phyloP scores from a whole-genome alignment of 2,888 invertebrate species.

The Halocaridina rubra region DNA sequence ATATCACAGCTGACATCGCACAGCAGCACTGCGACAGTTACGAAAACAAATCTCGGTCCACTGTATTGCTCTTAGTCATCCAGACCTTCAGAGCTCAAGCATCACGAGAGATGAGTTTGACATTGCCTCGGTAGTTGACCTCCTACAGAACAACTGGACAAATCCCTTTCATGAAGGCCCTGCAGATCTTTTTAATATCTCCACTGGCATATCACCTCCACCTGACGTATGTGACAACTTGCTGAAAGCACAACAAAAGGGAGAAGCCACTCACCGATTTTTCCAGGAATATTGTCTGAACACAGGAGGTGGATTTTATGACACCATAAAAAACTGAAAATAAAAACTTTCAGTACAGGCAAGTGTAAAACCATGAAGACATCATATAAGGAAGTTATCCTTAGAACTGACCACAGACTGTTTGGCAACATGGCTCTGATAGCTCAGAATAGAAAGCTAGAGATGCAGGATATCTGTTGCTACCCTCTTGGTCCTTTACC shows the following conservation, averaged over 20 bases:
- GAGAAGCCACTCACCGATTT: slow-evolving; percentile 13
- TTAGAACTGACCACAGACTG: not conserved
- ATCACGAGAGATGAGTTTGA: not conserved
- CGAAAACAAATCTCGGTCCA: not conserved
- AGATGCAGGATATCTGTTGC: not conserved
- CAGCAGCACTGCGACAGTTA: not conserved
- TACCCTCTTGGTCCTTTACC: not conserved
- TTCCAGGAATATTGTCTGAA: too few species aligned
- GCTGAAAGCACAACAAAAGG: not conserved
- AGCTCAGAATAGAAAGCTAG: not conserved
- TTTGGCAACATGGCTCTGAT: not conserved
- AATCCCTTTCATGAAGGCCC: not conserved
- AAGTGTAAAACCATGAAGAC: not conserved
- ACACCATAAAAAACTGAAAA: not conserved
- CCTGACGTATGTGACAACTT: not conserved
- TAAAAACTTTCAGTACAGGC: not conserved
- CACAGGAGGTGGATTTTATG: not conserved
- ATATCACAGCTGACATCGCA: not conserved
- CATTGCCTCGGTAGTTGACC: not conserved
- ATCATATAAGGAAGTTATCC: not conserved
- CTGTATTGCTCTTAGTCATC: not conserved
- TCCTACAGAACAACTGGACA: not conserved
- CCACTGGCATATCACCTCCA: not conserved
- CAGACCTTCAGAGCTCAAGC: not conserved
- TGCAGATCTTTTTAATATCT: not conserved